Base-by-base conservation (phyloP, 2,113 vertebrate genomes). In the Hydrochoerus hydrochaeris region DNA sequence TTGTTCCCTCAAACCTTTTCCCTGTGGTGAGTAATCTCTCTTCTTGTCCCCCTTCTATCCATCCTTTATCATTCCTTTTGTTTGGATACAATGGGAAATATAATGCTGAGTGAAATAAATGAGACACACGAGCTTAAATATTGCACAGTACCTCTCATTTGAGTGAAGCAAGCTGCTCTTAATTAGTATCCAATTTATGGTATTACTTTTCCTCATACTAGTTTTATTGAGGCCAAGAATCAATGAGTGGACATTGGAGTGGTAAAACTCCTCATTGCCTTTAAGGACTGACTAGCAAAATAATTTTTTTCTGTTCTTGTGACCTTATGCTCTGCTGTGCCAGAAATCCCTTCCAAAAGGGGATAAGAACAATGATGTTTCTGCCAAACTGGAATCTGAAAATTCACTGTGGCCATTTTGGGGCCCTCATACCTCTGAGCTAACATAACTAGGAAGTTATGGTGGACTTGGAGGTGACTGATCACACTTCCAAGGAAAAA, bases 201-300 rank as follows among this genome's bases (percentile, higher is more conserved):
- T 24, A 22, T 20, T 41, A 22, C 41, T 41, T 71, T 19, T 41
- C 19, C 69, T 19, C 38, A 1, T 71, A 19, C 4, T 38, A 20
- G 4, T 41, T 71, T 38, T 71, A 14, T 54, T 22, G 69, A 38
- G 7, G 8, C 20, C n/a, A n/a, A n/a, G n/a, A n/a, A n/a, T n/a
- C n/a, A n/a, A n/a, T n/a, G n/a, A 52, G 13, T 0, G 9, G 19
- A 19, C 9, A 71, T 17, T 3, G 44, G 28, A 28, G 4, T 8
- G 16, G 22, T 75, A 5, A 5, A 44, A 46, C 3, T 41, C 38
- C 7, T 11, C 24, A 14, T 28, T 75, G 12, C 5, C 4, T 71
- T 19, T 75, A 0, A 46, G 22, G 24, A 44, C 41, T 1, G 2
- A 44, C 24, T 46, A 75, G 12, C 12, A 52, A 52, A 2, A 44